Evolutionary conservation across 2,888 invertebrate genomes (phyloP).

Genomic region (Meiosimyza platycephala): DNA sequence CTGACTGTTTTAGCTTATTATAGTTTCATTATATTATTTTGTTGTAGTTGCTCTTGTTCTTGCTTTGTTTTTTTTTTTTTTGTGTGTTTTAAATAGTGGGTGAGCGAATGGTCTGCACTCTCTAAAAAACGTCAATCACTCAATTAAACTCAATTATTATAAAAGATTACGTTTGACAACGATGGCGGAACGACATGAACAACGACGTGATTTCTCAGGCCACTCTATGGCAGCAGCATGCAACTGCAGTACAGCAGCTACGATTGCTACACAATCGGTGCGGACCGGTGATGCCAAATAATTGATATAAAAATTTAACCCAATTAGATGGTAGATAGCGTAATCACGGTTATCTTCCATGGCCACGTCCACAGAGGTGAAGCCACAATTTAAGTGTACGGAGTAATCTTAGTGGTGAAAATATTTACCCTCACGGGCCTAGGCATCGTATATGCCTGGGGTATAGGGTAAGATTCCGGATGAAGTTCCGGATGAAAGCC

Average conservation of each 20-base stretch:
- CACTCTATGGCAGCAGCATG: slow-evolving; percentile 17
- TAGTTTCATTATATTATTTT: background rate
- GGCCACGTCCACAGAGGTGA: too few relatives aligned
- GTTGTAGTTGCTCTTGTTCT: slow-evolving; percentile 18
- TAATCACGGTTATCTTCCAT: too few relatives aligned
- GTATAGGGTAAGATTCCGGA: too few relatives aligned
- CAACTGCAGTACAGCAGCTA: background rate
- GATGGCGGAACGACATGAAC: slow-evolving; percentile 20
- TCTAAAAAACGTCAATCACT: slow-evolving; percentile 54
- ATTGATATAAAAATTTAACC: background rate
- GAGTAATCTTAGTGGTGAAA: too few relatives aligned
- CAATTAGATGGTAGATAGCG: too few relatives aligned
- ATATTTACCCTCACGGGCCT: too few relatives aligned
- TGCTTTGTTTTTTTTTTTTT: too few relatives aligned
- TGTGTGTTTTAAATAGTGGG: slow-evolving; percentile 24
- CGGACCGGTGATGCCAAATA: background rate
- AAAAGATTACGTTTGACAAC: slow-evolving; percentile 31
- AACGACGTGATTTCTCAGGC: slow-evolving; percentile 35
- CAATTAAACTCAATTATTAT: slow-evolving; percentile 53
- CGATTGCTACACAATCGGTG: too few relatives aligned
- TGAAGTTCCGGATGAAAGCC: too few relatives aligned
- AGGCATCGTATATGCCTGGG: too few relatives aligned
- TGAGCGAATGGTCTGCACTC: slow-evolving; percentile 26
- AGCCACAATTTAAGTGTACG: too few relatives aligned
- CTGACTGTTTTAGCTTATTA: too few relatives aligned